A percentile compares a stretch with the other conserved stretches of the same genome.
These are phyloP conservation scores for Clarias macrocephalus DNA, from an alignment of 2,113 vertebrate genomes.

Conservation along the genomic window DNA sequence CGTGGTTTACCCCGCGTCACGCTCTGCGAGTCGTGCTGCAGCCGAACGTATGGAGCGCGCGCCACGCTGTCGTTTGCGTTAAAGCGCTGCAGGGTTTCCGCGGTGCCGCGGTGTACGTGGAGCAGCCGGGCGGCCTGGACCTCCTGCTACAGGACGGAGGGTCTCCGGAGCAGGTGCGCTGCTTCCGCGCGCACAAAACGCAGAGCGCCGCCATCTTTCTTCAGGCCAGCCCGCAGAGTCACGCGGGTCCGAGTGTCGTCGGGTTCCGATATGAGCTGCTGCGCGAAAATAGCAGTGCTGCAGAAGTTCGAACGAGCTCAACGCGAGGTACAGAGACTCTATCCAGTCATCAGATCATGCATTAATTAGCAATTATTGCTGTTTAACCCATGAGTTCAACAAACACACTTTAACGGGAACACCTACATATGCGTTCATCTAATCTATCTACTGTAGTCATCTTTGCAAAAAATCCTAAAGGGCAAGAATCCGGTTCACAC, in stretches of 20 bases:
- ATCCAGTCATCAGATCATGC: too few relatives aligned
- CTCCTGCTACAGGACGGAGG: slow-evolving; percentile 63
- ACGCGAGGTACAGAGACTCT: slow-evolving; percentile 61
- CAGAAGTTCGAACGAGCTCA: slow-evolving; percentile 48
- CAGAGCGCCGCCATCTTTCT: slow-evolving; percentile 74
- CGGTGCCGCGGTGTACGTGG: slow-evolving; percentile 73
- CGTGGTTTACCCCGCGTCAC: slow-evolving; percentile 74
- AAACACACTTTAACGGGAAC: background rate
- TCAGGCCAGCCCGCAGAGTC: slow-evolving; percentile 70
- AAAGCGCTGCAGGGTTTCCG: slow-evolving; percentile 67
- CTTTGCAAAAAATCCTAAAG: background rate
- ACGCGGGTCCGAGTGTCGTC: slow-evolving; percentile 65
- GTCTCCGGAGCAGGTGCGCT: slow-evolving; percentile 65
- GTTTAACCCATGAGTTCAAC: background rate
- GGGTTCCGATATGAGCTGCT: slow-evolving; percentile 79
- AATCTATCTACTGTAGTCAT: too few relatives aligned
- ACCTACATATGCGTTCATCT: background rate
- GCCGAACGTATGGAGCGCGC: slow-evolving; percentile 67
- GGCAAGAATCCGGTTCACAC: background rate
- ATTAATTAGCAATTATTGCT: background rate
- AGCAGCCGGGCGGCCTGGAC: slow-evolving; percentile 67
- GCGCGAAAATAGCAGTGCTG: slow-evolving; percentile 57
- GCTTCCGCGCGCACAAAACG: slow-evolving; percentile 64
- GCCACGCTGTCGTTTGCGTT: slow-evolving; percentile 69
- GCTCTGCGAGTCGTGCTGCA: slow-evolving; percentile 74